Base-by-base conservation (phyloP, 2,888 invertebrate genomes). In the Hydraecia micacea region DNA sequence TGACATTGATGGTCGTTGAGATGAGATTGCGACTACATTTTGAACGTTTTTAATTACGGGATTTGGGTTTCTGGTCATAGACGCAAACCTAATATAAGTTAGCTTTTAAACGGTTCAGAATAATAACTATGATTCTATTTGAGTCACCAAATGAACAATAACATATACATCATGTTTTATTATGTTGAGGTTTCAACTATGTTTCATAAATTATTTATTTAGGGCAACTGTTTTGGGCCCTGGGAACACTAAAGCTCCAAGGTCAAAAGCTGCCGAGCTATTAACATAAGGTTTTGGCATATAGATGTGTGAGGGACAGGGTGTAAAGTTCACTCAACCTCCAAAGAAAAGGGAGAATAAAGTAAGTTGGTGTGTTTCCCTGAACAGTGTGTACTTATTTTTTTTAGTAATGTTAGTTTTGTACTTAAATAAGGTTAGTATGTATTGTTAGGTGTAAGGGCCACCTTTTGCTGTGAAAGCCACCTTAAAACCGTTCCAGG, bases 131-230 rank as follows among this genome's bases (percentile, higher is more conserved):
- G 36, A 65, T 80, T 80, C n/a, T 74, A 69, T 74, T 49, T 55
- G 36, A 74, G n/a, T 52, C 63, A 73, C 36, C 65, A 73, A 79
- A 84, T 79, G 62, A 79, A 72, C 62, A 77, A 74, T 55, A 77
- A 68, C 52, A 52, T 62, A 49, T 73, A 73, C 55, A 42, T 77
- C 60, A 63, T 42, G 60, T 71, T 46, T 75, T 28, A 39, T 70
- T 58, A 70, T 49, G 52, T 18, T 58, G 25, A 73, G 73, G 66
- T 71, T 85, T 73, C 36, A 62, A 70, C 71, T 65, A 73, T 80
- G 73, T 73, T 63, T 15, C 15, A 65, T 79, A 60, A 58, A 84
- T 83, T 67, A 80, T 66, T 79, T 75, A 60, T 72, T 52, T 71
- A 42, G n/a, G 66, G 28, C 8, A 49, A 32, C 8, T n/a, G 60